Base-by-base conservation (phyloP, 2,113 vertebrate genomes). In the Nematolebias whitei region DNA sequence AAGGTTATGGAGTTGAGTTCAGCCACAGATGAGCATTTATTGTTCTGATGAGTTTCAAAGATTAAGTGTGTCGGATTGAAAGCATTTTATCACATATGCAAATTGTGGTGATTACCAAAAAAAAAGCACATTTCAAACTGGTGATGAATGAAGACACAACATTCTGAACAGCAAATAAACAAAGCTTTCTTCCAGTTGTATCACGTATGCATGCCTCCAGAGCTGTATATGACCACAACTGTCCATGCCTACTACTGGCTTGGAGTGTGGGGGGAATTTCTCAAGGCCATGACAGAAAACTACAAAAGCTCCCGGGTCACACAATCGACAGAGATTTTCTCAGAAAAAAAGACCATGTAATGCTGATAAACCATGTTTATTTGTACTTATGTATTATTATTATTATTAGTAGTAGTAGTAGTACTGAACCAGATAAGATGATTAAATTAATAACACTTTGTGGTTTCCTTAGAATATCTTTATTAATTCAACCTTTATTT, bases 1-100 rank as follows among this genome's bases (percentile, higher is more conserved):
- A 87, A 92, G 81, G 85, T 89, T 87, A 84, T 53, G 29, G 75
- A 87, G 82, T 79, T 24, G 58, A 83, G 79, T 78, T 82, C 66
- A 68, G 60, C 68, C 76, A 58, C 62, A 76, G 83, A 85, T 80
- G 83, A 82, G 63, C 62, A 59, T 66, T 87, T 81, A 66, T 80
- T 74, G 75, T 82, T 62, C 19, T 63, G 67, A 67, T 61, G 64
- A 55, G 45, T 48, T 53, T 54, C 3, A 23, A 24, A 79, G 72
- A 85, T 78, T 51, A 48, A 85, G 59, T 23, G 54, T 47, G 56
- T 63, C 45, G 5, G n/a, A 29, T 29, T 3, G 14, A 63, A 78
- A 56, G 14, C 3, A 15, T 69, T 81, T 63, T 13, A 71, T 83
- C 71, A 45, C 47, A 18, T 51, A 82, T 66, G 76, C 68, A 71